These are phyloP conservation scores for Slavum lentiscoides DNA, from an alignment of 2,888 invertebrate genomes.

Conservation along the genomic window DNA sequence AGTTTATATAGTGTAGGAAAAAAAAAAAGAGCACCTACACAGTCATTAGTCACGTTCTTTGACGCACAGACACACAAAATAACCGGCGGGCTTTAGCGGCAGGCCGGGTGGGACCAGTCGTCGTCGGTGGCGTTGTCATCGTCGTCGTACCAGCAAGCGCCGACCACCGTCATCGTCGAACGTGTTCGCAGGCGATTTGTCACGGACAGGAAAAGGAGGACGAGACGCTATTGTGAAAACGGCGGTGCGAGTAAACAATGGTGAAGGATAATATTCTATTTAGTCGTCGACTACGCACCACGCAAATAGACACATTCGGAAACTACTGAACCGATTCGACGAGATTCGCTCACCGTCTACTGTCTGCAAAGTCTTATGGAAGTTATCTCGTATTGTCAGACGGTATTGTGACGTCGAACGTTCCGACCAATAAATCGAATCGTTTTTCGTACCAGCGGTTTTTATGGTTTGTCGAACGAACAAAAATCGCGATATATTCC, in stretches of 20 bases:
- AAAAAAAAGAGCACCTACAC: background rate
- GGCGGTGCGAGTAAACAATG: background rate
- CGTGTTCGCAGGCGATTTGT: conserved; percentile 40
- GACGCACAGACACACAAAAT: background rate
- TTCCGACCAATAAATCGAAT: too few species aligned
- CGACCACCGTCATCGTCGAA: conserved; percentile 2
- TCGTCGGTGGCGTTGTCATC: background rate
- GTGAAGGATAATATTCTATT: background rate
- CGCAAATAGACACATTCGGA: too few species aligned
- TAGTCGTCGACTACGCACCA: background rate
- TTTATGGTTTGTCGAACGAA: too few species aligned
- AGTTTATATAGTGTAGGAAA: background rate
- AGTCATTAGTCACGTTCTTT: conserved; percentile 31
- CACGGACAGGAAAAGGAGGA: background rate
- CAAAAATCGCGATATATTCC: too few species aligned
- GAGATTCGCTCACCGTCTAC: too few species aligned
- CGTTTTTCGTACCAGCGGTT: too few species aligned
- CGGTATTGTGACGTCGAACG: too few species aligned
- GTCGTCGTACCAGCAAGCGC: conserved; percentile 31
- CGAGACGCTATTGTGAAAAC: background rate
- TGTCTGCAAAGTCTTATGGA: too few species aligned
- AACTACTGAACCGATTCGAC: too few species aligned
- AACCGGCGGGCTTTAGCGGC: background rate
- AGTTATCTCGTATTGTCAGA: too few species aligned
- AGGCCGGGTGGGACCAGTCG: background rate